Base-by-base conservation (phyloP, 2,888 invertebrate species). In the Netelia virgata region DNA sequence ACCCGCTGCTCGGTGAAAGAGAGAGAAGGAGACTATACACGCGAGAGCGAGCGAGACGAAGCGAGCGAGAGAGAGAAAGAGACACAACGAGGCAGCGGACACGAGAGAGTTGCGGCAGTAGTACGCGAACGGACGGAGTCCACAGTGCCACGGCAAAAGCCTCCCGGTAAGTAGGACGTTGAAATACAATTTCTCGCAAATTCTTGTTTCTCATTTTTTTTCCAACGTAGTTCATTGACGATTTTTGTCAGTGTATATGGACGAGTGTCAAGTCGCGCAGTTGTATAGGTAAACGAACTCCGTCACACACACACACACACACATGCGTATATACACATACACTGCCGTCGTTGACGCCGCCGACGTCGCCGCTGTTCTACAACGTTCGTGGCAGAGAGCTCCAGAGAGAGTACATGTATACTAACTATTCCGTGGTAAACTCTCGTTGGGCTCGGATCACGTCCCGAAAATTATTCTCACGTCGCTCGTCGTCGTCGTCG, bases 401-500 rank as follows among this genome's bases (percentile, higher is more conserved):
- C 43, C 23, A 43, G 53, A 53, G 63, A 79, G 18, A 69, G 43
- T 23, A n/a, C 69, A 41, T 36, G 68, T 66, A 77, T 72, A 72
- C 77, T 64, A 69, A 72, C 53, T 82, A 82, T 82, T 76, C 84
- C 84, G 84, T 84, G 73, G 73, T 63, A 73, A 85, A 75, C 75
- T 78, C 78, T 59, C 70, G 82, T 47, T 50, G 75, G 63, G 79
- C 83, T 83, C 81, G 85, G 77, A 70, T 86, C 85, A 73, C 84
- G 84, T 47, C 55, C 64, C 41, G 70, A 82, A 82, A 75, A 41
- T n/a, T 63, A 76, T 94, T 94, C 94, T 94, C 85, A 89, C 83
- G 82, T 91, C 91, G 92, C 93, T 94, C 94, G 69, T 83, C 94
- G 94, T 94, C 94, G 94, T 94, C 14, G 53, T 92, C 90, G 89